A percentile compares a stretch with the other conserved stretches of the same genome.
phyloP scores from a whole-genome alignment of 2,888 invertebrate genomes.

The Pelosia muscerda region DNA sequence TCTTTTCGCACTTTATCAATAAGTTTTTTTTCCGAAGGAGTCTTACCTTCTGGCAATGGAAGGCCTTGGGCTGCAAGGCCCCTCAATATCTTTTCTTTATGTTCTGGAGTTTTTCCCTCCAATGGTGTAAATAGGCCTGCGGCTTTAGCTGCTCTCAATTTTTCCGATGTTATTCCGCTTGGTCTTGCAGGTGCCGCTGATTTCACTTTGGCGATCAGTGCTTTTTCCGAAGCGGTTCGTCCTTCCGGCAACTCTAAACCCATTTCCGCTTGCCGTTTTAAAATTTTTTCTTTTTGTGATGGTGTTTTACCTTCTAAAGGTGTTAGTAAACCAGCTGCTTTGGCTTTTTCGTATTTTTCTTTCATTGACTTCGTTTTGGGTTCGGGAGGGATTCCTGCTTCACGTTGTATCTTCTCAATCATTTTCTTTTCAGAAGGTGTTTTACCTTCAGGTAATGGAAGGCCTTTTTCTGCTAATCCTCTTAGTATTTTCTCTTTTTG shows the following conservation, averaged over 20 bases:
- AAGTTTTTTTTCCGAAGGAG: constrained; percentile 12
- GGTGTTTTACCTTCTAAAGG: constrained; percentile 23
- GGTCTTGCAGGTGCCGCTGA: neutral
- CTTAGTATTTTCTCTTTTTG: constrained; percentile 34
- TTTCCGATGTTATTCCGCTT: constrained; percentile 7
- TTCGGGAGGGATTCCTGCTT: constrained; percentile 41
- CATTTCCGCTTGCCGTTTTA: constrained; percentile 8
- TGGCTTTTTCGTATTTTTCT: constrained; percentile 43
- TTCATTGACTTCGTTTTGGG: constrained; percentile 38
- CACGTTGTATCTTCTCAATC: neutral
- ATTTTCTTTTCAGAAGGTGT: constrained; percentile 21
- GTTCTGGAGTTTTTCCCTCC: constrained; percentile 29
- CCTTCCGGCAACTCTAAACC: constrained; percentile 18
- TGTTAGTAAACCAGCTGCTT: constrained; percentile 41
- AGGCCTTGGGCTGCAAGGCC: constrained; percentile 8
- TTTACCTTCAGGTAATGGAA: constrained; percentile 29
- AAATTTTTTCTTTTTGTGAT: constrained; percentile 18
- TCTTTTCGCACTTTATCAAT: constrained; percentile 37
- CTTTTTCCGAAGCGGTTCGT: constrained; percentile 17
- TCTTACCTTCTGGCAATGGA: constrained; percentile 9
- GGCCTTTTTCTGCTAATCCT: constrained; percentile 19
- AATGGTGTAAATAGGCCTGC: constrained; percentile 16
- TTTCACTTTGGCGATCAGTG: constrained; percentile 11
- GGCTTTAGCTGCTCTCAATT: constrained; percentile 1
- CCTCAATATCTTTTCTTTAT: constrained; percentile 13